Evolutionary conservation across 2,113 vertebrate species (phyloP).

Genomic region (Clupea harengus): DNA sequence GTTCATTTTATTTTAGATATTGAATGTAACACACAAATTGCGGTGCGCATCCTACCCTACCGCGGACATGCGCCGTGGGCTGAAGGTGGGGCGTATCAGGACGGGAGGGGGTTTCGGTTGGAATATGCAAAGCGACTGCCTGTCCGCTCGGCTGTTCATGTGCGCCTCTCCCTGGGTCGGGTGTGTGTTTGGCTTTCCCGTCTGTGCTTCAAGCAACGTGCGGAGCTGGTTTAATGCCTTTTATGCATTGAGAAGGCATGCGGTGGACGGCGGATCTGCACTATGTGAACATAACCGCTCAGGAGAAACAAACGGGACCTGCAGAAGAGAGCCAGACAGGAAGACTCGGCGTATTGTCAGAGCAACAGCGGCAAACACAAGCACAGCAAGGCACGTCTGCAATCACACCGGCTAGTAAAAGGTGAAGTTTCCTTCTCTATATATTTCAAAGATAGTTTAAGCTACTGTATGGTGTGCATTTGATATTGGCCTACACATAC

Average conservation of each 20-base stretch:
- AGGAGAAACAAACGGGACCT: neutral
- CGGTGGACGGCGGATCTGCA: neutral
- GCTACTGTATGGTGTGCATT: neutral
- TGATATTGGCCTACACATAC: neutral
- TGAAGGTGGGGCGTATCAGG: constrained; percentile 42
- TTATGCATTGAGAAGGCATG: constrained; percentile 16
- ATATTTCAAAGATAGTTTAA: neutral
- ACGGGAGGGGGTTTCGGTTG: constrained; percentile 35
- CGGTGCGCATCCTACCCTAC: neutral
- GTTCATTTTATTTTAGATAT: neutral
- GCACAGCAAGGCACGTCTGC: neutral
- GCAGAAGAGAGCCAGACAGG: constrained; percentile 16
- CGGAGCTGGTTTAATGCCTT: neutral
- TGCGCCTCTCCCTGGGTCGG: constrained; percentile 6
- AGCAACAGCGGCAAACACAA: constrained; percentile 21
- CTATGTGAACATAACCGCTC: neutral
- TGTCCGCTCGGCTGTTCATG: constrained; percentile 14
- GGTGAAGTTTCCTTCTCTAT: constrained; percentile 39
- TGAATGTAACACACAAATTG: neutral
- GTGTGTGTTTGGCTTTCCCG: neutral
- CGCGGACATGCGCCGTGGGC: constrained; percentile 32
- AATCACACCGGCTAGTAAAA: neutral
- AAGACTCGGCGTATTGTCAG: constrained; percentile 20
- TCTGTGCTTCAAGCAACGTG: neutral
- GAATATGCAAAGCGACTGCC: constrained; percentile 44